Evolutionary conservation across 2,888 invertebrate species (phyloP), one percentile per base, ranked within the genome.

Genomic region (Caenorhabditis macrosperma): DNA sequence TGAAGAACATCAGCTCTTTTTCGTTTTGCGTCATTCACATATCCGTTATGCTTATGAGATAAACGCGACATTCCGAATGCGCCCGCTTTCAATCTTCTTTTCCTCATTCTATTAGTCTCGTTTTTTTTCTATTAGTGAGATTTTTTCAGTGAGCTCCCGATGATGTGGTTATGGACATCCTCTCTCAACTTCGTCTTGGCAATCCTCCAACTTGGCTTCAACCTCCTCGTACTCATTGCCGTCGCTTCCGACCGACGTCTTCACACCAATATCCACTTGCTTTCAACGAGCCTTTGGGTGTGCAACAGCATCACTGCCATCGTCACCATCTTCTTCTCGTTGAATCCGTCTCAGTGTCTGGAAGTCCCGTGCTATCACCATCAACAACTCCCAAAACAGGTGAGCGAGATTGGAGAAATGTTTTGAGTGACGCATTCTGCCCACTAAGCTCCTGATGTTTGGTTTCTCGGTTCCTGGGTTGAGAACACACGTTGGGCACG

Each of bases 271-370:
- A 79, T 81, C 20, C 82, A 81, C 54, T 55, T 85, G n/a, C 78
- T 85, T 7, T 77, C 81, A n/a, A 76, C 82, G 9, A 85, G 81
- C 69, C 68, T 85, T 0, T 85, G 85, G 85, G 68, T 83, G 12
- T 85, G 83, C 64, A 85, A 85, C 63, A 77, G 78, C 66, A 83
- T 85, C 48, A 79, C 85, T 38, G 82, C 85, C 12, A 82, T 83
- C 12, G 83, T 85, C 60, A 82, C 83, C 12, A 83, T 85, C 28
- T 85, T 85, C 77, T 85, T 83, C 68, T 75, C 78, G 2, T 75
- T 84, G n/a, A 81, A 76, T 26, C 82, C 81, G 26, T 69, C 72
- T 7, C 71, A 81, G 50, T 81, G 81, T 44, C 44, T 77, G 0
- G 81, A 81, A 63, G 57, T 67, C 3, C 60, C 76, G 2, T 81